A percentile compares a stretch with the other conserved stretches of the same genome.
Conservation (phyloP, 1,140 invertebrate species). For the Leucophenga varia region DNA sequence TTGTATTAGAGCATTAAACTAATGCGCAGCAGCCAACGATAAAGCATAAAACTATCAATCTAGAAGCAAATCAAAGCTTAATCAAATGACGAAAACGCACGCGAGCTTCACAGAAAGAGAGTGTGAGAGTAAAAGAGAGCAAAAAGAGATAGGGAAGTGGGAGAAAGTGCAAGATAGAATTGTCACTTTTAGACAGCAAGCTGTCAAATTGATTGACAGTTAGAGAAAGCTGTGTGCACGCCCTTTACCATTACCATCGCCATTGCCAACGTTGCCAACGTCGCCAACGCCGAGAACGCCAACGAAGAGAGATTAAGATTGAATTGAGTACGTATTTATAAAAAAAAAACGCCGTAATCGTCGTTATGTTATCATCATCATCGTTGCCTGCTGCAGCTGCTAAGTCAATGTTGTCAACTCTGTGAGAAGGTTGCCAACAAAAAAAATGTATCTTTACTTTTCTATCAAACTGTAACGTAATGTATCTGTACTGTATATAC, state of each 20-base stretch:
- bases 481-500: too few species aligned
- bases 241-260: background rate
- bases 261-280: constrained; percentile 19
- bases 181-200: constrained; percentile 42
- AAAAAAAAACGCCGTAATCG: too few species aligned
- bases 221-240: constrained; percentile 1
- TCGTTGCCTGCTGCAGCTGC: constrained; percentile 5
- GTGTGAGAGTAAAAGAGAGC: background rate
- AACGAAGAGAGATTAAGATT: too few species aligned
- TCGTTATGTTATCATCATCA: too few species aligned
- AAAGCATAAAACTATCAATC: too few species aligned
- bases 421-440: too few species aligned
- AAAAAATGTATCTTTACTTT: too few species aligned
- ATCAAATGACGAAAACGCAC: too few species aligned
- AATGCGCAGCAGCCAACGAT: constrained; percentile 9
- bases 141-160: background rate
- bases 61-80: too few species aligned
- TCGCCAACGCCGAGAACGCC: too few species aligned
- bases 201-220: constrained; percentile 38
- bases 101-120: background rate
- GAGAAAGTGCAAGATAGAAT: background rate
- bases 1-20: constrained; percentile 40
- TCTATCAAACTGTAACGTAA: too few species aligned
- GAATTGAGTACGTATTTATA: too few species aligned
- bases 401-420: background rate